A percentile compares a stretch with the other conserved stretches of the same genome.
phyloP scores from a whole-genome alignment of 1,140 invertebrate genomes.

The Drosophila nigrodunni region DNA sequence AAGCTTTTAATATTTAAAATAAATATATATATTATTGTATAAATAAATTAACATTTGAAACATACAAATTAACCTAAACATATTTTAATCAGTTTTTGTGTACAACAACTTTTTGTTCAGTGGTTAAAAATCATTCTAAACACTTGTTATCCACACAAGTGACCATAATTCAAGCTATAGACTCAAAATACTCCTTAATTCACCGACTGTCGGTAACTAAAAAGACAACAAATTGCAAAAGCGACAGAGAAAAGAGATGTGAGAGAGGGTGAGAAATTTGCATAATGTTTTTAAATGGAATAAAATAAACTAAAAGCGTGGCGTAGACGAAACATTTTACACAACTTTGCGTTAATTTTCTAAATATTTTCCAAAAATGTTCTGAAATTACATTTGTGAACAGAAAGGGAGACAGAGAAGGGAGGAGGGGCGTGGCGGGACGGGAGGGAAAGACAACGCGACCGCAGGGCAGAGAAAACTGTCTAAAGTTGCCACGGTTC shows the following conservation, averaged over 20 bases:
- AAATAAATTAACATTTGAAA: no score
- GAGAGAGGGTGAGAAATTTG: conserved; percentile 35
- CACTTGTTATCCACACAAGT: background rate
- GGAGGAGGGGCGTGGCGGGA: background rate
- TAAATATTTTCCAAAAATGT: conserved; percentile 76
- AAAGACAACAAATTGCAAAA: background rate
- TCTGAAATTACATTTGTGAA: conserved; percentile 67
- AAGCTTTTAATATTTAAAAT: no score
- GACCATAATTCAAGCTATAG: background rate
- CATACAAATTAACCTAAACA: no score
- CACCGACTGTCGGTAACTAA: background rate
- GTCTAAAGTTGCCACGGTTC: conserved; percentile 54
- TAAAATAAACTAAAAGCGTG: conserved; percentile 43
- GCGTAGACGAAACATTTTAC: conserved; percentile 67
- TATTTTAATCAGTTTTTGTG: no score
- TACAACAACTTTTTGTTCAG: no score
- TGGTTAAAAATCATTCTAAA: background rate
- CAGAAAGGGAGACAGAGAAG: background rate
- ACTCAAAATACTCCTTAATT: background rate
- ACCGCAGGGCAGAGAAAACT: conserved; percentile 54
- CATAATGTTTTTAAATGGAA: conserved; percentile 70
- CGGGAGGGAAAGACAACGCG: conserved; percentile 2
- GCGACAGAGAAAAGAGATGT: no score
- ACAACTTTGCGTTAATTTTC: conserved; percentile 83
- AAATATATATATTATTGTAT: no score